Base-by-base conservation (phyloP, 1,140 invertebrate genomes). In the Drosophila kohkoa region DNA sequence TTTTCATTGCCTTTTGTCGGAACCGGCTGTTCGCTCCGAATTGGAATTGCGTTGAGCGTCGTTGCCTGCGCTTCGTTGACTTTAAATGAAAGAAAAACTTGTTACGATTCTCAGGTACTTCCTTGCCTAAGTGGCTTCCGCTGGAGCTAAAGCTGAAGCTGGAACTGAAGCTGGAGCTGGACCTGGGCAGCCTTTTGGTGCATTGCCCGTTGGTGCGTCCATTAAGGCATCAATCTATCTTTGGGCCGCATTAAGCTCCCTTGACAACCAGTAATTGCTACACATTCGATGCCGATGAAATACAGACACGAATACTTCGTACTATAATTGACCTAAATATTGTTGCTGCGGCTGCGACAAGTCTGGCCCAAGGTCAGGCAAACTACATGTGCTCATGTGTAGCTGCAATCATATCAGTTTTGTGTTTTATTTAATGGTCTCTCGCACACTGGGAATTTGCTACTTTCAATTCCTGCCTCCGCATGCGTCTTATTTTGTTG, bases 71-170 rank as follows among this genome's bases (percentile, higher is more conserved):
- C 77, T 87, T 87, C 73, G 70, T 46, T 75, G 79, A 69, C 64
- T 70, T 81, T 78, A 81, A 89, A 85, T 85, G 77, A 85, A 85
- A 85, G 77, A 55, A 79, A 89, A 89, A 88, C 78, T 78, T 89
- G 85, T 89, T 88, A 74, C 78, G 75, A 76, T 79, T 79, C 78
- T 74, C 71, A 67, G 78, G 86, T 75, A 77, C 83, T 89, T 88
- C 81, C 85, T 81, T 75, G 62, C 75, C 76, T 75, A 89, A 81
- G 77, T 75, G 69, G 81, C 81, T 87, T 87, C 85, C 83, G 81
- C 70, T 79, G 68, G 30, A 72, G 43, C 41, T 32, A 5, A 8
- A 32, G 0, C 8, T 38, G 35, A 10, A 38, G 7, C 2, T 10
- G 35, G n/a, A 25, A 3, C 20, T 20, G 2, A 2, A 20, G 43